phyloP scores from a whole-genome alignment of 2,797 vertebrate species.

The Urophycis tenuis region DNA sequence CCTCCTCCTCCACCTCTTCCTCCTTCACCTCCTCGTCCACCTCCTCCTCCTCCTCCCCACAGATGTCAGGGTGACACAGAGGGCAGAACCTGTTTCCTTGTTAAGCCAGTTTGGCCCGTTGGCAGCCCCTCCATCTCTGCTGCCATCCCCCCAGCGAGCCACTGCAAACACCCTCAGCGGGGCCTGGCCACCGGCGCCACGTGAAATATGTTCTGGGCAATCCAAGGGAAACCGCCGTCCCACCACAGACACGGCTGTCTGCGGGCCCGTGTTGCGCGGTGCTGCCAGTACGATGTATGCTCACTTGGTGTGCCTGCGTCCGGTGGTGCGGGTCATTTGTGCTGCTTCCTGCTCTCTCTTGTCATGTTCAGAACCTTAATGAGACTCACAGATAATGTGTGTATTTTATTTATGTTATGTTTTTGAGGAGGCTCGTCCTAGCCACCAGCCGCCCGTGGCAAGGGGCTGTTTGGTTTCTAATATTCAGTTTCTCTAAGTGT shows the following conservation, averaged over 20 bases:
- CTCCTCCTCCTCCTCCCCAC: background rate
- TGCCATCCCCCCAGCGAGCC: background rate
- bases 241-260: background rate
- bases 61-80: background rate
- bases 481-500: background rate
- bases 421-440: background rate
- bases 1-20: too few relatives aligned
- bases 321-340: background rate
- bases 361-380: background rate
- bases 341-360: background rate
- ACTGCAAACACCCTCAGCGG: background rate
- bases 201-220: background rate
- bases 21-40: background rate
- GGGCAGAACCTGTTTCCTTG: background rate
- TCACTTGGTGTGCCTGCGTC: background rate
- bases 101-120: background rate
- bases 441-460: background rate
- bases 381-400: too few relatives aligned
- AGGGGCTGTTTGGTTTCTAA: background rate
- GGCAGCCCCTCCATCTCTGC: background rate
- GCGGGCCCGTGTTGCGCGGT: background rate
- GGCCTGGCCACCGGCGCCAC: background rate
- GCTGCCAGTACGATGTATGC: background rate
- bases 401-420: too few relatives aligned
- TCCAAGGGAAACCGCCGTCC: background rate